phyloP scores from a whole-genome alignment of 2,888 invertebrate species.

The Drymonia ruficornis region DNA sequence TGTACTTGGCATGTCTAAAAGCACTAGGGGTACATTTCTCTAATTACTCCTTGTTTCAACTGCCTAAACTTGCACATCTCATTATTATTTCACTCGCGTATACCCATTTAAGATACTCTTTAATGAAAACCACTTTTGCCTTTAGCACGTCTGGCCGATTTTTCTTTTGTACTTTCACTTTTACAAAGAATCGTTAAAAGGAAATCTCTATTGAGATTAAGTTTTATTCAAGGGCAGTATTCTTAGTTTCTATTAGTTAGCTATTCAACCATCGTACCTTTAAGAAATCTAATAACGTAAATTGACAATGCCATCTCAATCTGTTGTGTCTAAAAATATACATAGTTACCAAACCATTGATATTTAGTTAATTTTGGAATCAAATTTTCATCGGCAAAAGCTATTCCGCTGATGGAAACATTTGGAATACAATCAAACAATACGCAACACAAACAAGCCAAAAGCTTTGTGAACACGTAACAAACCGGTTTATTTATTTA shows the following conservation, averaged over 20 bases:
- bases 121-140: slow-evolving; percentile 4
- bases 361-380: too few relatives aligned
- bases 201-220: background rate
- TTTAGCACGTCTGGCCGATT: background rate
- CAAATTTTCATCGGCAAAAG: too few relatives aligned
- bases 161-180: background rate
- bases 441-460: background rate
- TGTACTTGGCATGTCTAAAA: background rate
- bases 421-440: background rate
- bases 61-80: slow-evolving; percentile 29
- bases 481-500: slow-evolving; percentile 1
- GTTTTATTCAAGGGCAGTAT: background rate
- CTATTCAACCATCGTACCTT: too few relatives aligned
- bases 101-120: slow-evolving; percentile 14
- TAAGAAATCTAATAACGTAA: too few relatives aligned
- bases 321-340: too few relatives aligned
- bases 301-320: too few relatives aligned
- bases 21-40: background rate
- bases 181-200: background rate
- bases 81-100: slow-evolving; percentile 39
- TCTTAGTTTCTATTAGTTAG: too few relatives aligned
- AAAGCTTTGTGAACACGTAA: background rate
- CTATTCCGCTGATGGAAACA: background rate
- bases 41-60: background rate
- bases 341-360: too few relatives aligned